These are phyloP conservation scores for Spodoptera litura DNA, from an alignment of 1,140 invertebrate species.

Conservation along the genomic window DNA sequence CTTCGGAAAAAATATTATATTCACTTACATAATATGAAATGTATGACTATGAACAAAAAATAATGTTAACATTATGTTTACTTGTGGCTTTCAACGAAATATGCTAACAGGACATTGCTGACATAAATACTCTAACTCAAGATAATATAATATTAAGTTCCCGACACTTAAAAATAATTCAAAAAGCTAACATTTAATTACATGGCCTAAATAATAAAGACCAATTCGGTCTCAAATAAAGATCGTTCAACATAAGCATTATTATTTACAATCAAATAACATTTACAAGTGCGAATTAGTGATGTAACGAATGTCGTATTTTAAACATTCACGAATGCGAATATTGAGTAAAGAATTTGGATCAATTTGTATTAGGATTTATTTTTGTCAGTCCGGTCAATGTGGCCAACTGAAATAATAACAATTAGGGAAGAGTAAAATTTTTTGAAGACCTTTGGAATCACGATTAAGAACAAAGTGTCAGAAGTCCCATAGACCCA, in stretches of 20 bases:
- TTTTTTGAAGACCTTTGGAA: too few species aligned
- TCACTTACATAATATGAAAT: too few species aligned
- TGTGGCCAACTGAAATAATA: too few species aligned
- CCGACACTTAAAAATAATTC: slow-evolving; percentile 45
- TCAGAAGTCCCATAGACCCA: too few species aligned
- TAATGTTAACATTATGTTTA: slow-evolving; percentile 4
- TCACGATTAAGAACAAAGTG: too few species aligned
- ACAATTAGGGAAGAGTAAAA: too few species aligned
- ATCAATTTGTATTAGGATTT: too few species aligned
- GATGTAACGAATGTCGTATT: too few species aligned
- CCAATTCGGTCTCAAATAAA: slow-evolving; percentile 27
- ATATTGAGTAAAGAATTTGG: too few species aligned
- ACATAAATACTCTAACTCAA: slow-evolving; percentile 38
- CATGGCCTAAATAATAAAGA: slow-evolving; percentile 2
- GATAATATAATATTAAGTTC: slow-evolving; percentile 42
- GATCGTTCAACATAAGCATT: slow-evolving; percentile 1
- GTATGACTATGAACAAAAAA: not conserved
- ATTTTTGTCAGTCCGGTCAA: too few species aligned
- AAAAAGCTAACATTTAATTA: slow-evolving; percentile 46
- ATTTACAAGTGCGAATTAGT: not conserved
- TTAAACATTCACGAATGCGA: too few species aligned
- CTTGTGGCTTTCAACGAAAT: slow-evolving; percentile 30
- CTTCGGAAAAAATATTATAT: too few species aligned
- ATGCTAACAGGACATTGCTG: slow-evolving; percentile 15
- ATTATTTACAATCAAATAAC: slow-evolving; percentile 27